phyloP scores from a whole-genome alignment of 2,797 vertebrate genomes.

The Argya squamiceps region DNA sequence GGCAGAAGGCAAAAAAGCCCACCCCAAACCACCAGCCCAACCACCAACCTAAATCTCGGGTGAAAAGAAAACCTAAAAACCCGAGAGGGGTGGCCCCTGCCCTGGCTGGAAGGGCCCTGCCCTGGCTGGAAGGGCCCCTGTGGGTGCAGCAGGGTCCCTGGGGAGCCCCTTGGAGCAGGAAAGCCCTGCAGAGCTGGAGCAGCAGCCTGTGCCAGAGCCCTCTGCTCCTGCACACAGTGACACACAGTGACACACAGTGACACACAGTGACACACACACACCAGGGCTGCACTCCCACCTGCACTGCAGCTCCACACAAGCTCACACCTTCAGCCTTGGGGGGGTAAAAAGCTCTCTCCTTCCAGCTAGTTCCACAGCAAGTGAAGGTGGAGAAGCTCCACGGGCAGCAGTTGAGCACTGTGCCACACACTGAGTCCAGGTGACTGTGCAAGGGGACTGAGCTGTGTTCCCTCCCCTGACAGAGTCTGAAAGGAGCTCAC shows the following conservation, averaged over 20 bases:
- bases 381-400: not conserved
- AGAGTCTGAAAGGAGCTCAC: not conserved
- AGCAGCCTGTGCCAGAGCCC: not conserved
- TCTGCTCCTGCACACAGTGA: not conserved
- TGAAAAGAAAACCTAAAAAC: too few relatives aligned
- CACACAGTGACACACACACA: not conserved
- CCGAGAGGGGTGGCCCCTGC: too few relatives aligned
- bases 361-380: not conserved
- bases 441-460: not conserved
- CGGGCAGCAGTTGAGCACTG: accelerated
- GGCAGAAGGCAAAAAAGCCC: too few relatives aligned
- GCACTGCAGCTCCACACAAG: not conserved
- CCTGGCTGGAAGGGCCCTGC: not conserved
- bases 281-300: too few relatives aligned
- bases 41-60: too few relatives aligned
- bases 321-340: not conserved
- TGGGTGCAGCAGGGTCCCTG: accelerated
- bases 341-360: not conserved
- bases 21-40: too few relatives aligned
- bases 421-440: not conserved
- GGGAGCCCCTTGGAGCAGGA: not conserved
- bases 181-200: not conserved
- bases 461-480: not conserved
- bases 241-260: not conserved
- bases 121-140: not conserved